These are phyloP conservation scores for Coendou prehensilis DNA, from an alignment of 2,797 vertebrate genomes.

Conservation along the genomic window DNA sequence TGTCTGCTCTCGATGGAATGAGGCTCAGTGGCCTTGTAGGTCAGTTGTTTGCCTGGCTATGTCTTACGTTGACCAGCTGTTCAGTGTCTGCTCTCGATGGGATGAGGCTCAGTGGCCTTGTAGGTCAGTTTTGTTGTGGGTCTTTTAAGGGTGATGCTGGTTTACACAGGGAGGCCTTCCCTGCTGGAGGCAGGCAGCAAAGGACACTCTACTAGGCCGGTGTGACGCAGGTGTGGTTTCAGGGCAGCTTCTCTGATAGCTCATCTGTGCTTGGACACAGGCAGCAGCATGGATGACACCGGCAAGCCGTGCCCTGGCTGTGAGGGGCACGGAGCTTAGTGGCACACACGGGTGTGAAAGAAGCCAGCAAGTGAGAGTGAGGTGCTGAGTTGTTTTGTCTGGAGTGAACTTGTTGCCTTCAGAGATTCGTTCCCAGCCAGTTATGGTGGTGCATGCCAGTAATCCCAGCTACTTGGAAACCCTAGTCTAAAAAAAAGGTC, in stretches of 20 bases:
- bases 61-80: background rate
- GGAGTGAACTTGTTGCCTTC: background rate
- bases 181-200: fast-evolving
- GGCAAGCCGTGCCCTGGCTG: fast-evolving
- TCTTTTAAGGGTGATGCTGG: background rate
- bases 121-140: background rate
- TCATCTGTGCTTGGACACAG: background rate
- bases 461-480: background rate
- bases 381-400: background rate
- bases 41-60: background rate
- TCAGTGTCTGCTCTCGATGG: background rate
- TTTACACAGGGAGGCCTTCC: background rate
- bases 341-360: background rate
- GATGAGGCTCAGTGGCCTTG: background rate
- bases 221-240: background rate
- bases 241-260: background rate
- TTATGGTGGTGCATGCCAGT: background rate
- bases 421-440: background rate
- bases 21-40: too few relatives aligned
- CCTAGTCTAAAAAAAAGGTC: background rate
- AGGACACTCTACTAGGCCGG: fast-evolving
- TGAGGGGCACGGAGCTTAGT: fast-evolving
- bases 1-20: background rate
- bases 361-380: background rate
- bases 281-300: background rate